A percentile compares a stretch with the other conserved stretches of the same genome.
These are phyloP conservation scores for Orchestes rusci DNA, from an alignment of 2,888 invertebrate genomes.

Conservation along the genomic window DNA sequence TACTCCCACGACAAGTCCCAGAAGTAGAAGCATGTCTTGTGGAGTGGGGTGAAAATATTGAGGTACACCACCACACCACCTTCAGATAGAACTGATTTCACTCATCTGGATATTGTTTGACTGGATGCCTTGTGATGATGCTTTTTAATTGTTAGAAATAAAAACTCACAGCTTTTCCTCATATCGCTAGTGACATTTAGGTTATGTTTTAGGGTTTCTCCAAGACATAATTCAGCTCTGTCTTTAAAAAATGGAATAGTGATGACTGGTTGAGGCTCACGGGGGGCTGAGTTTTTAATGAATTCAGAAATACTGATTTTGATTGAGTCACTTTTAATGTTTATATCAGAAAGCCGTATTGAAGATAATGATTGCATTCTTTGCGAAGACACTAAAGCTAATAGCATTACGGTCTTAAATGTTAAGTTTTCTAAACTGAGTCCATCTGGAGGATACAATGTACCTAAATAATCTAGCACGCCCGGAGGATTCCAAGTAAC, in stretches of 20 bases:
- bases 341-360: neutral
- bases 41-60: neutral
- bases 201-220: neutral
- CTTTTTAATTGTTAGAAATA: conserved; percentile 1
- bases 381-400: conserved; percentile 2
- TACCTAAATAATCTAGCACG: neutral
- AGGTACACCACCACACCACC: conserved; percentile 1
- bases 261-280: conserved; percentile 1
- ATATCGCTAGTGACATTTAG: neutral
- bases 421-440: neutral
- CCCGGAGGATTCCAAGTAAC: neutral
- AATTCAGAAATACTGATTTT: conserved; percentile 2
- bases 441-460: no score
- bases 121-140: neutral
- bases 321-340: neutral
- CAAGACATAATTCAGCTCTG: conserved; percentile 3
- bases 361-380: conserved; percentile 1
- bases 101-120: conserved; percentile 3
- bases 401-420: neutral
- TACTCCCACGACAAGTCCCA: neutral
- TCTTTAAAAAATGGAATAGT: neutral
- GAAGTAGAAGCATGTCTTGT: neutral
- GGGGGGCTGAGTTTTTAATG: conserved; percentile 4
- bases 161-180: neutral
- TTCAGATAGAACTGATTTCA: neutral